A percentile compares a stretch with the other conserved stretches of the same genome.
Evolutionary conservation across 2,113 vertebrate species (phyloP).

Genomic region (Rutilus rutilus): DNA sequence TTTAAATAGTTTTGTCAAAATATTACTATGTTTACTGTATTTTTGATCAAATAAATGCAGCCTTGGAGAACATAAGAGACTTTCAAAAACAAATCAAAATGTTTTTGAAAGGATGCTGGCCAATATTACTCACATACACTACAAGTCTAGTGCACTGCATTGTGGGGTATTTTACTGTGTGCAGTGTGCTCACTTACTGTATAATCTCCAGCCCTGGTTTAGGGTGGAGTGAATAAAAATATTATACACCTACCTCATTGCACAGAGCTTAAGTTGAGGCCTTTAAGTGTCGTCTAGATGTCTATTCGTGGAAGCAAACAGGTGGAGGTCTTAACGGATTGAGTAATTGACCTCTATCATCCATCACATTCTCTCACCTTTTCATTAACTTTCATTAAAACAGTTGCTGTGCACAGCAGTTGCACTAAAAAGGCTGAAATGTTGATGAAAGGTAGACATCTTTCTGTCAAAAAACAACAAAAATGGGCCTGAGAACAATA

Average conservation of each 20-base stretch:
- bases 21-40: too few species aligned
- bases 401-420: background rate
- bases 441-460: constrained; percentile 3
- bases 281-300: constrained; percentile 48
- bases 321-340: constrained; percentile 58
- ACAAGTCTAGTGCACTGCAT: too few species aligned
- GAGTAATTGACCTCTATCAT: constrained; percentile 54
- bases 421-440: background rate
- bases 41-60: background rate
- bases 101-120: too few species aligned
- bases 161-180: too few species aligned
- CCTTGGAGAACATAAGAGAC: background rate
- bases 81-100: background rate
- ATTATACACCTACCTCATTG: constrained; percentile 19
- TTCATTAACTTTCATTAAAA: constrained; percentile 30
- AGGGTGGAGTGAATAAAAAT: constrained; percentile 40
- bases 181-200: too few species aligned
- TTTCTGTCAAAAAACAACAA: background rate
- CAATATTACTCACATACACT: too few species aligned
- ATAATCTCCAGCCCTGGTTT: background rate
- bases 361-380: constrained; percentile 22
- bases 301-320: constrained; percentile 47
- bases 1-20: too few species aligned
- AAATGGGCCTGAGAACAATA: background rate
- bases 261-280: constrained; percentile 42